Evolutionary conservation across 2,888 invertebrate species (phyloP).

Genomic region (Temnothorax ravouxi): DNA sequence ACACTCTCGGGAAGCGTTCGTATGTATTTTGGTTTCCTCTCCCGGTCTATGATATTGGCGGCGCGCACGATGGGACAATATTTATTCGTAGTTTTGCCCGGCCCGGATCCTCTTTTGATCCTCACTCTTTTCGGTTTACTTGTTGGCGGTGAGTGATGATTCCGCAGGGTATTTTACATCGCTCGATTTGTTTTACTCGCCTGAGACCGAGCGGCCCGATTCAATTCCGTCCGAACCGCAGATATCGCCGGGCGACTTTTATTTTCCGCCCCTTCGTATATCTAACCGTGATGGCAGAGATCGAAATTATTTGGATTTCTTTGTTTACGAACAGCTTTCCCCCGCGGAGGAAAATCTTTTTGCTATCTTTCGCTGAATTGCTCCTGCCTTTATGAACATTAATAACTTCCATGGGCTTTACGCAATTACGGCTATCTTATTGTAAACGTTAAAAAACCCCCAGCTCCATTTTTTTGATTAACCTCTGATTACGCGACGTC

Average conservation of each 20-base stretch:
- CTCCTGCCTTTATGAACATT: background rate
- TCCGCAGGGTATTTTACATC: conserved; percentile 56
- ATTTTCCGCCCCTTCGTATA: conserved; percentile 30
- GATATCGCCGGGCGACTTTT: conserved; percentile 37
- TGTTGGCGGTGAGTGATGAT: conserved; percentile 52
- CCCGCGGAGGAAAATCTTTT: background rate
- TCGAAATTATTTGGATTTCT: conserved; percentile 46
- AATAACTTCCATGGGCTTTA: background rate
- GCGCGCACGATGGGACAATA: conserved; percentile 50
- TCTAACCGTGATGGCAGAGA: background rate
- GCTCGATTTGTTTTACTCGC: conserved; percentile 55
- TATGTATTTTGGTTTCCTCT: conserved; percentile 54
- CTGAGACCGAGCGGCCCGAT: conserved; percentile 54
- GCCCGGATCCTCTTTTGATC: conserved; percentile 37
- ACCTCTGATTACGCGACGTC: conserved; percentile 20
- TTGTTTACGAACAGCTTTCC: background rate
- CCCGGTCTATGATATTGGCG: conserved; percentile 36
- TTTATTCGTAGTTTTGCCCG: conserved; percentile 57
- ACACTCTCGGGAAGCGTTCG: background rate
- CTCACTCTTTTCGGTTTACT: conserved; percentile 42
- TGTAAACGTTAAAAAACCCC: background rate
- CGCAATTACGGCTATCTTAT: background rate
- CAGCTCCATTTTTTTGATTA: conserved; percentile 12
- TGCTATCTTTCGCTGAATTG: no score
- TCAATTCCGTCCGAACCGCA: conserved; percentile 55